These are phyloP conservation scores for Acrossocheilus fasciatus DNA, from an alignment of 2,797 vertebrate species.

Conservation along the genomic window DNA sequence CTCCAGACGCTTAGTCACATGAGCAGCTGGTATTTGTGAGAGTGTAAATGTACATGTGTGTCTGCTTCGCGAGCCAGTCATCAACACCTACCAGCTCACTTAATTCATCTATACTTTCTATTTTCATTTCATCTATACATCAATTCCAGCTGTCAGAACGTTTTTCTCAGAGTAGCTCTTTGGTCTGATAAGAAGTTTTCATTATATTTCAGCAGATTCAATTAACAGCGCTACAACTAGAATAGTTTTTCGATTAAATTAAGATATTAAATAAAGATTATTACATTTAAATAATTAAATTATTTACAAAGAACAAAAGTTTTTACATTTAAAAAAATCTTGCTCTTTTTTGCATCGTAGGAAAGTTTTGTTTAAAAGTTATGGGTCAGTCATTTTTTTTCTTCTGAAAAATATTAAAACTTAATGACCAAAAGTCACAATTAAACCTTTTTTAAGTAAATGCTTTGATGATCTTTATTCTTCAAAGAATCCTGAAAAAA, in stretches of 20 bases:
- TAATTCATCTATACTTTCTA: not conserved
- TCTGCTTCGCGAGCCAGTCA: conserved; percentile 52
- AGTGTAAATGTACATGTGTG: conserved; percentile 25
- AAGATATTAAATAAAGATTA: not conserved
- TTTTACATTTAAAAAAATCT: not conserved
- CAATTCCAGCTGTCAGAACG: not conserved
- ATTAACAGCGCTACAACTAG: not conserved
- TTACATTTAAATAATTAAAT: not conserved
- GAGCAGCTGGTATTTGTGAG: conserved; percentile 30
- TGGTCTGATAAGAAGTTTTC: not conserved
- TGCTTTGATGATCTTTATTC: not conserved
- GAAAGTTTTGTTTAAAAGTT: not conserved
- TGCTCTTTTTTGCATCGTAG: not conserved
- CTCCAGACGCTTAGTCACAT: conserved; percentile 51
- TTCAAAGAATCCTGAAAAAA: not conserved
- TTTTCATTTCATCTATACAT: not conserved
- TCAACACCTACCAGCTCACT: conserved; percentile 31
- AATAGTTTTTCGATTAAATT: not conserved
- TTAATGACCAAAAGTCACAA: not conserved
- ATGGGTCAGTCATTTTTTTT: not conserved
- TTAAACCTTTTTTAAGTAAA: not conserved
- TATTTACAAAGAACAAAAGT: not conserved
- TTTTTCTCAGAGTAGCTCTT: not conserved
- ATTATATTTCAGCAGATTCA: not conserved
- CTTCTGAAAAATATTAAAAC: not conserved